phyloP scores from a whole-genome alignment of 2,113 vertebrate species.

The Anoplopoma fimbria region DNA sequence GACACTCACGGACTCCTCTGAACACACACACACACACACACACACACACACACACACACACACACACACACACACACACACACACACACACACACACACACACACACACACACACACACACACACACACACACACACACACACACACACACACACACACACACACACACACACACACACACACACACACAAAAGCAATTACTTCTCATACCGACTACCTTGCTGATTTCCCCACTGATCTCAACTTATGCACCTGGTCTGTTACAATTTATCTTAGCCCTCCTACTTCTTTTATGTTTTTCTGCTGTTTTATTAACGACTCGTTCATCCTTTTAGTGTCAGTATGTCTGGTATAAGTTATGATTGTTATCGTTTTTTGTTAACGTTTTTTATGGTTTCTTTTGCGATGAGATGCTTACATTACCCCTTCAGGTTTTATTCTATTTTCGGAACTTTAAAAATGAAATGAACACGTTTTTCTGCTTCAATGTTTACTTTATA shows the following conservation, averaged over 20 bases:
- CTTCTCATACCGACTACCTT: slow-evolving; percentile 16
- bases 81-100: slow-evolving; percentile 8
- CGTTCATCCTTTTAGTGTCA: neutral
- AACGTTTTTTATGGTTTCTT: neutral
- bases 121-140: slow-evolving; percentile 3
- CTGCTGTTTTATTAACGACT: slow-evolving; percentile 5
- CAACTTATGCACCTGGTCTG: slow-evolving; percentile 41
- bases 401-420: neutral
- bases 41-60: slow-evolving; percentile 4
- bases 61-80: slow-evolving; percentile 3
- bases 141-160: slow-evolving; percentile 8
- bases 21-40: slow-evolving; percentile 13
- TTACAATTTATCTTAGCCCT: slow-evolving; percentile 38
- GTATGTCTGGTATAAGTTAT: neutral
- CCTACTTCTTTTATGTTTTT: slow-evolving; percentile 9
- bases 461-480: neutral
- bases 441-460: neutral
- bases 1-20: neutral
- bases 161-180: slow-evolving; percentile 4
- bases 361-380: slow-evolving; percentile 11
- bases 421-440: neutral
- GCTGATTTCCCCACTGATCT: slow-evolving; percentile 59
- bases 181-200: slow-evolving; percentile 56
- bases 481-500: neutral
- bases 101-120: slow-evolving; percentile 4